A percentile compares a stretch with the other conserved stretches of the same genome.
Conservation (phyloP, 2,797 vertebrate species). For the Schizopygopsis pylzovi region DNA sequence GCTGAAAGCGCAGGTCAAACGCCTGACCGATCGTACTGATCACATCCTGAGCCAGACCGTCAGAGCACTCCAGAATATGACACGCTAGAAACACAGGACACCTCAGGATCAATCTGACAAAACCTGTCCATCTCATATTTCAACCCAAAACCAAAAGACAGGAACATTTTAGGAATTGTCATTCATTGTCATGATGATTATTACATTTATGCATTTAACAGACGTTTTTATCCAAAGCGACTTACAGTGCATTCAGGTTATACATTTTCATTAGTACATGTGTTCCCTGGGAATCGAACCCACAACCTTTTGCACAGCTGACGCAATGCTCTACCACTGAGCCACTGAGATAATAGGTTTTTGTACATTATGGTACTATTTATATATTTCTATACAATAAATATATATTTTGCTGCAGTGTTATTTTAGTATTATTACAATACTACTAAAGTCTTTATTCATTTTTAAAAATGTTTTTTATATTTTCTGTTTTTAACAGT, state of each 20-base stretch:
- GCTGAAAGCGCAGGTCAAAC: conserved; percentile 97
- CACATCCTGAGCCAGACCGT: conserved; percentile 94
- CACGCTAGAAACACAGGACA: conserved; percentile 80
- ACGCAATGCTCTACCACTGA: too few relatives aligned
- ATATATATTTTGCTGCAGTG: too few relatives aligned
- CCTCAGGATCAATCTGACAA: background rate
- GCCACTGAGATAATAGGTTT: too few relatives aligned
- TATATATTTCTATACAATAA: background rate
- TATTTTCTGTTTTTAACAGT: too few relatives aligned
- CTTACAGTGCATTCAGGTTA: too few relatives aligned
- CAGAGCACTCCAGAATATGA: conserved; percentile 96
- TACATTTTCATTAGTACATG: too few relatives aligned
- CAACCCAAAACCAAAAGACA: background rate
- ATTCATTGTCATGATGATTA: background rate
- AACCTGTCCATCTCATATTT: background rate
- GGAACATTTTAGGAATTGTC: background rate
- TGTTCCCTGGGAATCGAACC: too few relatives aligned
- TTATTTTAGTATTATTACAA: background rate
- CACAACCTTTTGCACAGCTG: too few relatives aligned
- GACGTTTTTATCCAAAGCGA: too few relatives aligned
- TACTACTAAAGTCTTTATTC: background rate
- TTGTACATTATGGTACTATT: background rate
- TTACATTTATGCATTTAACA: too few relatives aligned
- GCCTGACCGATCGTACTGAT: conserved; percentile 98
- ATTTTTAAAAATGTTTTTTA: too few relatives aligned